Percentiles rank a stretch among this genome's conserved stretches.
phyloP scores from a whole-genome alignment of 2,113 vertebrate genomes.

The Ardeotis arabs region DNA sequence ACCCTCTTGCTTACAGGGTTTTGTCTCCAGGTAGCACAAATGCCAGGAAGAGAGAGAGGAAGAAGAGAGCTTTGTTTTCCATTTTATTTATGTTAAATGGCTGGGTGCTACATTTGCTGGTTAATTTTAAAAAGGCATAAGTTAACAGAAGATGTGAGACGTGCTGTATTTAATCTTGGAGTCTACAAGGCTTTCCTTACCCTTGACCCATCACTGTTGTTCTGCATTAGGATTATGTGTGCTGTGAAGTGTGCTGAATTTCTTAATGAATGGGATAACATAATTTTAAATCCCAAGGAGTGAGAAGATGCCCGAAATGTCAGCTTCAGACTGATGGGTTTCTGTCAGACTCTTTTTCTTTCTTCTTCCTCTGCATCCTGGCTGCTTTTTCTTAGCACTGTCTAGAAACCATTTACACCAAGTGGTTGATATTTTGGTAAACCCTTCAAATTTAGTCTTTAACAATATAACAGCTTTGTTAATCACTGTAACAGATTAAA shows the following conservation, averaged over 20 bases:
- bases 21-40: not conserved
- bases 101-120: not conserved
- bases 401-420: constrained; percentile 20
- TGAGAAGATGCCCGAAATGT: not conserved
- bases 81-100: not conserved
- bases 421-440: constrained; percentile 47
- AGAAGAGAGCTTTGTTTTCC: not conserved
- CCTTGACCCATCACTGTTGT: not conserved
- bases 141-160: not conserved
- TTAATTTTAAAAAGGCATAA: not conserved
- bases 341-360: not conserved
- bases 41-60: not conserved
- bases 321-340: not conserved
- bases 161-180: not conserved
- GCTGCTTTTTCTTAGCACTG: constrained; percentile 29
- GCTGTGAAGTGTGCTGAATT: constrained; percentile 17
- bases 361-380: not conserved
- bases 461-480: constrained; percentile 43
- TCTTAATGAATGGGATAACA: not conserved
- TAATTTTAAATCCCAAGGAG: not conserved
- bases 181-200: not conserved
- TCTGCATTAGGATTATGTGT: not conserved
- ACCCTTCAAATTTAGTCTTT: constrained; percentile 9
- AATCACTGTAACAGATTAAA: constrained; percentile 57
- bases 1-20: not conserved